These are phyloP conservation scores for Pygoscelis antarcticus DNA, from an alignment of 2,113 vertebrate genomes.

Conservation along the genomic window DNA sequence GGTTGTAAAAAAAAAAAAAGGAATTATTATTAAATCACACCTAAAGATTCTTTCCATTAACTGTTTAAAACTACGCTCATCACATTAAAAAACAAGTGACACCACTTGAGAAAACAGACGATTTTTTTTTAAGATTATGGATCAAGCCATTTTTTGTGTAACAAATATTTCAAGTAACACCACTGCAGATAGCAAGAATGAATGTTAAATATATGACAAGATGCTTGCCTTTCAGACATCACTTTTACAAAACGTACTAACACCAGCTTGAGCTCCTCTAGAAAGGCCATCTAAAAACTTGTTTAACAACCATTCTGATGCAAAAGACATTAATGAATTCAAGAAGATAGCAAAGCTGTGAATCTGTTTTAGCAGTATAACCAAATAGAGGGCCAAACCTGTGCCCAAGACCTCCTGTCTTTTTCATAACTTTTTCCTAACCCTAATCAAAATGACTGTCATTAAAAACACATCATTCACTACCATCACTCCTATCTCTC, in stretches of 20 bases:
- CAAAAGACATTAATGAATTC: neutral
- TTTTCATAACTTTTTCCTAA: neutral
- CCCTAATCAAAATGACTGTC: neutral
- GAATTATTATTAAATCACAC: neutral
- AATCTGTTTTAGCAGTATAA: neutral
- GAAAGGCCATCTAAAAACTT: neutral
- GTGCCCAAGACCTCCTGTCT: neutral
- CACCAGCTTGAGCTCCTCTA: neutral
- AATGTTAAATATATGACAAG: neutral
- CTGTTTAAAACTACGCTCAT: neutral
- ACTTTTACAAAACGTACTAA: neutral
- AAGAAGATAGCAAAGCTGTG: neutral
- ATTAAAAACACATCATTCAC: neutral
- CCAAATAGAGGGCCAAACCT: neutral
- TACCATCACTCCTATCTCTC: neutral
- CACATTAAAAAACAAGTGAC: neutral
- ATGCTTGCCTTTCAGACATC: neutral
- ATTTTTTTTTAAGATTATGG: neutral
- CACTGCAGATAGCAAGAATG: accelerated
- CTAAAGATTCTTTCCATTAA: neutral
- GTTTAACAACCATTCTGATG: neutral
- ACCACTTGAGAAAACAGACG: neutral
- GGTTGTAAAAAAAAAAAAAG: neutral
- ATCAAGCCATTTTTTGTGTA: neutral
- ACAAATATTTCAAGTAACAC: neutral